Percentiles rank a stretch among this genome's conserved stretches.
phyloP scores from a whole-genome alignment of 1,140 invertebrate genomes.

The Pseudomyrmex gracilis region DNA sequence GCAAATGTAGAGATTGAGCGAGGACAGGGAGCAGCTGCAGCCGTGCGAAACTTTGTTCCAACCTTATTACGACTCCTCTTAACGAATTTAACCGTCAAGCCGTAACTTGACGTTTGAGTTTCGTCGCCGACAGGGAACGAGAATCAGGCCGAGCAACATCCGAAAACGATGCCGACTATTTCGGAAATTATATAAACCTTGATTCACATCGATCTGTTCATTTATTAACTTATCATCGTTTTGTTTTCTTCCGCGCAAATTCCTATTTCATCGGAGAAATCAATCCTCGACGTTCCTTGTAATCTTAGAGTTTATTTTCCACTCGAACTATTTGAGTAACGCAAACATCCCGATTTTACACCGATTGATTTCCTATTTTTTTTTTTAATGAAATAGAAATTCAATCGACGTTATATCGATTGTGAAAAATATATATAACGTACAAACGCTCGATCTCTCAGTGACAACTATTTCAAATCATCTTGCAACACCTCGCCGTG shows the following conservation, averaged over 20 bases:
- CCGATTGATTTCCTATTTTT: too few species aligned
- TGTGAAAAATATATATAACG: too few species aligned
- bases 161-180: slow-evolving; percentile 39
- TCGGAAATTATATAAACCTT: slow-evolving; percentile 50
- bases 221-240: too few species aligned
- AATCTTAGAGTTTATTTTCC: too few species aligned
- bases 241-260: background rate
- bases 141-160: slow-evolving; percentile 33
- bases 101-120: slow-evolving; percentile 82
- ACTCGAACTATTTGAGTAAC: too few species aligned
- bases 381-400: too few species aligned
- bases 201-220: slow-evolving; percentile 11
- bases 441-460: slow-evolving; percentile 15
- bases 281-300: background rate
- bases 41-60: slow-evolving; percentile 78
- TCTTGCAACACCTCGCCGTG: background rate
- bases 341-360: too few species aligned
- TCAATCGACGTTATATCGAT: too few species aligned
- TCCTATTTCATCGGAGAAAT: background rate
- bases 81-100: slow-evolving; percentile 82
- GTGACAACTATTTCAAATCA: slow-evolving; percentile 11
- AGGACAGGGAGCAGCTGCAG: slow-evolving; percentile 60
- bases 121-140: slow-evolving; percentile 64
- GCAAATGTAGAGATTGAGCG: slow-evolving; percentile 43
- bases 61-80: slow-evolving; percentile 82